phyloP scores from a whole-genome alignment of 2,888 invertebrate genomes.

The Mythimna vitellina region DNA sequence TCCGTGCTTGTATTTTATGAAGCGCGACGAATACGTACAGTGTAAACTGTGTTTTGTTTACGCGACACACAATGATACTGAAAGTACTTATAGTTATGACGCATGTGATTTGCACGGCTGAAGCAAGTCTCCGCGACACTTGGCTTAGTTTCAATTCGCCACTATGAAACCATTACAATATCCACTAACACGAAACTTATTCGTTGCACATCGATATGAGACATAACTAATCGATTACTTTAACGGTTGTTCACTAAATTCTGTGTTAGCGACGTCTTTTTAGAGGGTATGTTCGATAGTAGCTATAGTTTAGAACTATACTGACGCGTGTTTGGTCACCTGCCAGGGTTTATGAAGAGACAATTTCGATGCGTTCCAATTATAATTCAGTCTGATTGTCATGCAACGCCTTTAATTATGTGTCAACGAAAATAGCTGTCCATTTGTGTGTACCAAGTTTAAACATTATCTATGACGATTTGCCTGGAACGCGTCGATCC shows the following conservation, averaged over 20 bases:
- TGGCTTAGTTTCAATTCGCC: conserved; percentile 82
- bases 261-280: conserved; percentile 10
- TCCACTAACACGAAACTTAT: conserved; percentile 66
- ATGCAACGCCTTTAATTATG: conserved; percentile 60
- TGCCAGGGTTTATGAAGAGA: conserved; percentile 79
- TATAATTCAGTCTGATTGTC: conserved; percentile 68
- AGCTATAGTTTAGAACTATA: conserved; percentile 46
- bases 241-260: conserved; percentile 51
- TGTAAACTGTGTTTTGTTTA: conserved; percentile 66
- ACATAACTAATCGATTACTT: conserved; percentile 54
- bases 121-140: conserved; percentile 73
- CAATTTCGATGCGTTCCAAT: conserved; percentile 76
- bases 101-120: conserved; percentile 73
- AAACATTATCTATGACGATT: conserved; percentile 24
- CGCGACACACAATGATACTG: conserved; percentile 73
- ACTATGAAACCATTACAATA: conserved; percentile 72
- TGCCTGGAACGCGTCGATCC: conserved; percentile 3
- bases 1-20: conserved; percentile 75
- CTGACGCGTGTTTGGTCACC: conserved; percentile 69
- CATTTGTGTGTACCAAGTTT: conserved; percentile 43
- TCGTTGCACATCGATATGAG: conserved; percentile 65
- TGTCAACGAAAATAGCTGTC: conserved; percentile 53
- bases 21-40: conserved; percentile 46
- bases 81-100: conserved; percentile 73
- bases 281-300: conserved; percentile 18